Evolutionary conservation across 2,113 vertebrate species (phyloP).

Genomic region (Synchiropus splendidus): DNA sequence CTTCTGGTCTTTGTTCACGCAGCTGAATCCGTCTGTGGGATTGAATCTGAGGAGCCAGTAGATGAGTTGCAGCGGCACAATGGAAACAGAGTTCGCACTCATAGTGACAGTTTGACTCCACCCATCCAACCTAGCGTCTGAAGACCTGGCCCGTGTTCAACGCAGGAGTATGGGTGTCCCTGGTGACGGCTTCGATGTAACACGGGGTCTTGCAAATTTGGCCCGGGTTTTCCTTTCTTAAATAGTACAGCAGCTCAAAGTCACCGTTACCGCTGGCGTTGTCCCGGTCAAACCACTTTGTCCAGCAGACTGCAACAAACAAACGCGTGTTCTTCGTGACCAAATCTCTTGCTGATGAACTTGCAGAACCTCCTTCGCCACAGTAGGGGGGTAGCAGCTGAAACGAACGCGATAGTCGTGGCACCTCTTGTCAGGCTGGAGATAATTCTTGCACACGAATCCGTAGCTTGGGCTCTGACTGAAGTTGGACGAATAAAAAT

Average conservation of each 20-base stretch:
- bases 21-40: conserved; percentile 21
- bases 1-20: background rate
- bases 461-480: conserved; percentile 16
- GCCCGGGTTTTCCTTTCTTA: background rate
- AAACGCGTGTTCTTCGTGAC: background rate
- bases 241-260: conserved; percentile 2
- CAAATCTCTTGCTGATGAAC: too few relatives aligned
- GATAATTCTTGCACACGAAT: conserved; percentile 24
- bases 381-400: conserved; percentile 29
- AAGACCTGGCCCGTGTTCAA: conserved; percentile 9
- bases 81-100: background rate
- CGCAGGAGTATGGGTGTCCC: conserved; percentile 9
- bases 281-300: conserved; percentile 32
- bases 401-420: conserved; percentile 39
- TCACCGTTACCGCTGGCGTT: conserved; percentile 15
- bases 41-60: conserved; percentile 18
- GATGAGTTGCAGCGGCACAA: background rate
- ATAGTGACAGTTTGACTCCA: too few relatives aligned
- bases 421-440: conserved; percentile 12
- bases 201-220: conserved; percentile 14
- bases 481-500: background rate
- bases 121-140: too few relatives aligned
- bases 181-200: conserved; percentile 23
- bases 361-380: conserved; percentile 7
- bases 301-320: conserved; percentile 30